Evolutionary conservation across 2,113 vertebrate species (phyloP), one percentile per base, ranked within the genome.

Genomic region (Carassius auratus): DNA sequence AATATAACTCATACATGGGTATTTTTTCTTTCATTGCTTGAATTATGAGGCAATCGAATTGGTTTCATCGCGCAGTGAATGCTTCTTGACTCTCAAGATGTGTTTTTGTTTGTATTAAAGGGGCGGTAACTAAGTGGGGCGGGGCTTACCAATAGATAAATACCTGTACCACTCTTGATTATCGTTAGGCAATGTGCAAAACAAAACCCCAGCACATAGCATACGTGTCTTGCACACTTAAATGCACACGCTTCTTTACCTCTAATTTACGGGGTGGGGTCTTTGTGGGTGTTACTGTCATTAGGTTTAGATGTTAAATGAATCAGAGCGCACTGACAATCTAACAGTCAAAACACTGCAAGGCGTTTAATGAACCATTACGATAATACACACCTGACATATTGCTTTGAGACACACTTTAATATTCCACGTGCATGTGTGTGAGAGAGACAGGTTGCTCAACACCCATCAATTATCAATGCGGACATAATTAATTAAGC

Each of bases 291-390:
- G 21, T 45, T 64, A 64, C 77, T 85, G 83, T 83, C 74, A 83
- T 81, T 74, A 78, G 12, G 33, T 36, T 85, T 87, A 80, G 73
- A 52, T 78, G 81, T 83, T 76, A 77, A 88, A 83, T 73, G 26
- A 81, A 76, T 76, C 73, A 79, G 77, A 73, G 77, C n/a, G 80
- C 76, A 75, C 62, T 82, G 82, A 86, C 84, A 86, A 87, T 87
- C 69, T 84, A 86, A 86, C 82, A 87, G 78, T 55, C 57, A 59
- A 33, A 66, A n/a, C 38, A 57, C 30, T 52, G 19, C 61, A 84
- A 76, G 57, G 36, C 30, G 10, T 57, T 86, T 85, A 88, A 85
- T 86, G 75, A 87, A 86, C 74, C 75, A 87, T 90, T 85, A 76
- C 48, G 38, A 64, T 71, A 68, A 84, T 71, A 87, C 76, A 84